Percentiles rank a stretch among this genome's conserved stretches.
Conservation (phyloP, 2,113 vertebrate genomes). For the Litocranius walleri region DNA sequence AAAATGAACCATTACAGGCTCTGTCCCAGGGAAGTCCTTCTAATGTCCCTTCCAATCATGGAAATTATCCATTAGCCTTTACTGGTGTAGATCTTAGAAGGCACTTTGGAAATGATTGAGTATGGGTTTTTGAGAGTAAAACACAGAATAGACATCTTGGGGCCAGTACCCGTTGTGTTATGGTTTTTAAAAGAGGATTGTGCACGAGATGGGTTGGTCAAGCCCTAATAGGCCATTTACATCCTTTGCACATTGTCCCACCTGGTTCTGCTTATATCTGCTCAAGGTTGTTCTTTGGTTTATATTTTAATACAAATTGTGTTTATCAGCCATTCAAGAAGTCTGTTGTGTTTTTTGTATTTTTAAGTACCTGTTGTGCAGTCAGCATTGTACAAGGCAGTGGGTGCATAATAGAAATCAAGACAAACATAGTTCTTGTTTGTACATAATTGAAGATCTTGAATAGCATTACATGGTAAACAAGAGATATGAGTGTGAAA, state of each 20-base stretch:
- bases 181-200: background rate
- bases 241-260: background rate
- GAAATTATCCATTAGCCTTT: background rate
- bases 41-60: background rate
- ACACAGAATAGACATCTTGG: background rate
- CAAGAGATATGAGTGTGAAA: background rate
- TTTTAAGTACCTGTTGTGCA: background rate
- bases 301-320: background rate
- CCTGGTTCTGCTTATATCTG: background rate
- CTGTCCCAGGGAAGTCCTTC: background rate
- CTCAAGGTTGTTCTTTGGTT: background rate
- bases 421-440: background rate
- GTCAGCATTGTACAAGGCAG: background rate
- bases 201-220: background rate
- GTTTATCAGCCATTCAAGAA: background rate
- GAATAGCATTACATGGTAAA: background rate
- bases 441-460: background rate
- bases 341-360: background rate
- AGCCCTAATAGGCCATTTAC: fast-evolving
- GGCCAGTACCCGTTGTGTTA: fast-evolving
- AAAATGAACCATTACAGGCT: background rate
- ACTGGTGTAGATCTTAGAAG: background rate
- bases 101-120: background rate
- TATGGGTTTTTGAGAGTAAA: background rate
- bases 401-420: background rate